Conservation (phyloP, 2,888 invertebrate genomes). For the Sarcophaga variegata region DNA sequence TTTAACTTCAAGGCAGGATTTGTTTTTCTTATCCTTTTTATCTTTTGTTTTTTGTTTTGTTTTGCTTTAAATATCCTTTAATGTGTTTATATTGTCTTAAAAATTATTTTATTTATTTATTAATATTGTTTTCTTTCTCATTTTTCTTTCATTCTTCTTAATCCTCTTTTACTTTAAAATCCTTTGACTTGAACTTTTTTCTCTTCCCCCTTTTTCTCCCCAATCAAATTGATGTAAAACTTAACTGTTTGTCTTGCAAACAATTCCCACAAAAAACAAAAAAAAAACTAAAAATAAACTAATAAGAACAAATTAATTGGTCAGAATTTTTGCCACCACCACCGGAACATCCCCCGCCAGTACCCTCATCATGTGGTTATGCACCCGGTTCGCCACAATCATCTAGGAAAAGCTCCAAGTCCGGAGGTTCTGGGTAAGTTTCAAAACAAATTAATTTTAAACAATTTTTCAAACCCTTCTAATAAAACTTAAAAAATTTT, state of each 20-base stretch:
- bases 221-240: constrained; percentile 55
- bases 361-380: constrained; percentile 80
- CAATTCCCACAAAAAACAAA: constrained; percentile 23
- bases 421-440: constrained; percentile 81
- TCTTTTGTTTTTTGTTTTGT: too few species aligned
- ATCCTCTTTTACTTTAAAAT: constrained; percentile 29
- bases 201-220: neutral
- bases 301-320: constrained; percentile 83
- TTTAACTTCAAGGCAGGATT: too few species aligned
- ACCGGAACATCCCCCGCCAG: constrained; percentile 85
- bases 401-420: constrained; percentile 81
- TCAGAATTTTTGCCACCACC: constrained; percentile 85
- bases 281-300: constrained; percentile 59
- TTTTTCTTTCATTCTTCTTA: constrained; percentile 29
- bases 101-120: neutral
- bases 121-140: constrained; percentile 20
- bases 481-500: neutral
- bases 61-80: too few species aligned
- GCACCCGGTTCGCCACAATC: constrained; percentile 81
- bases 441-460: neutral
- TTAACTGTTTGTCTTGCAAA: too few species aligned
- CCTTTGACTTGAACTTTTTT: constrained; percentile 2
- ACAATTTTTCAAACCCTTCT: neutral
- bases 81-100: too few species aligned
- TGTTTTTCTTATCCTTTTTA: too few species aligned